These are phyloP conservation scores for Castor canadensis DNA, from an alignment of 2,113 vertebrate genomes.

Conservation along the genomic window DNA sequence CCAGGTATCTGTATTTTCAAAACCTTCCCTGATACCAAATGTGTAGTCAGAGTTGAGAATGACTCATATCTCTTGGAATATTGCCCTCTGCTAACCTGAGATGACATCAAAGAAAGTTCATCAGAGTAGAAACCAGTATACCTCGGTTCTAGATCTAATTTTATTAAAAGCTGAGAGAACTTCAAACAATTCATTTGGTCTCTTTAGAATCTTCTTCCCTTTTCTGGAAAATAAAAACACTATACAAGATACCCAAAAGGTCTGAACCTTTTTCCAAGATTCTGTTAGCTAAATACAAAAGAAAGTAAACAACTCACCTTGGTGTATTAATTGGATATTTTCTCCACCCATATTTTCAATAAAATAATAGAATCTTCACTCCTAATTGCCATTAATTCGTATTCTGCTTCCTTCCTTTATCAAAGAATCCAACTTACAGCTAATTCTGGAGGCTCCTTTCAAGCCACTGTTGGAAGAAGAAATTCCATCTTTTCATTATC, in stretches of 20 bases:
- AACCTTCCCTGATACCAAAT: background rate
- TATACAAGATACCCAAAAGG: background rate
- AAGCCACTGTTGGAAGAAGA: background rate
- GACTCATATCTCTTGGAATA: background rate
- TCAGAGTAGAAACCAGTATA: background rate
- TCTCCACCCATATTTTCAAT: conserved; percentile 2
- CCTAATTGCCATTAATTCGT: background rate
- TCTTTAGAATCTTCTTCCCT: background rate
- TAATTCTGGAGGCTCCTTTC: background rate
- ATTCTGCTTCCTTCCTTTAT: background rate
- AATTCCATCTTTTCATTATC: background rate
- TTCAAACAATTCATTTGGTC: background rate
- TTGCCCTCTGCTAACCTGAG: background rate
- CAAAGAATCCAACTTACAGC: background rate
- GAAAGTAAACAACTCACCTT: background rate
- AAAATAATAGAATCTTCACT: background rate
- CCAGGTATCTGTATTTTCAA: background rate
- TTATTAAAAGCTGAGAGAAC: background rate
- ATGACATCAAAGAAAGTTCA: background rate
- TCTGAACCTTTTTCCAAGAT: background rate
- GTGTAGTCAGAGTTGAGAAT: background rate
- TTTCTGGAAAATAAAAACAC: conserved; percentile 1
- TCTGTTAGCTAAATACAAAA: conserved; percentile 1
- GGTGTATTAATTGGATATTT: background rate
- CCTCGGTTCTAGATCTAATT: background rate